These are phyloP conservation scores for Dryobotodes eremita DNA, from an alignment of 2,888 invertebrate genomes.

Conservation along the genomic window DNA sequence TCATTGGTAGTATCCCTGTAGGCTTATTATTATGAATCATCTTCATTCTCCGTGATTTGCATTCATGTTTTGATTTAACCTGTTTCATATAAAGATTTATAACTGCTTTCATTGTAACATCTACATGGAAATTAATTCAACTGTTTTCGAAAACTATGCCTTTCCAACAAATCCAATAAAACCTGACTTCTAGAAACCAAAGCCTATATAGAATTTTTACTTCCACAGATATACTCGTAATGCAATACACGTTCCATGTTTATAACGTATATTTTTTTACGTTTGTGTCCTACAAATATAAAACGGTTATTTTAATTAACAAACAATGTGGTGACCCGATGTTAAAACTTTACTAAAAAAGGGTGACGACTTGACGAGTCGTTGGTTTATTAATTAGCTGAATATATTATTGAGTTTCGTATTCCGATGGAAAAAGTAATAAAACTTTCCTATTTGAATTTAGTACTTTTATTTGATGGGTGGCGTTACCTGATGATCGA, in stretches of 20 bases:
- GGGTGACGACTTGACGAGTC: conserved; percentile 48
- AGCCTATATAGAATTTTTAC: conserved; percentile 2
- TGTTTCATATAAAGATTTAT: not conserved
- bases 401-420: conserved; percentile 51
- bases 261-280: conserved; percentile 46
- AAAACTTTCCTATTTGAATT: conserved; percentile 51
- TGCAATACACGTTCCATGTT: conserved; percentile 52
- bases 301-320: conserved; percentile 63
- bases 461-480: conserved; percentile 16
- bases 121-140: not conserved
- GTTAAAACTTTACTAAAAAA: conserved; percentile 52
- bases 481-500: conserved; percentile 3
- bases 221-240: conserved; percentile 42
- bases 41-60: not conserved
- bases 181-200: conserved; percentile 24
- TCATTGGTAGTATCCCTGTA: not conserved
- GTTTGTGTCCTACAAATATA: conserved; percentile 52
- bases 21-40: not conserved
- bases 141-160: not conserved
- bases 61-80: not conserved
- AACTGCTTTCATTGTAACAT: not conserved
- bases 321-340: conserved; percentile 57
- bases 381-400: conserved; percentile 59
- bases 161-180: conserved; percentile 32
- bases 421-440: conserved; percentile 47